A percentile compares a stretch with the other conserved stretches of the same genome.
Conservation (phyloP, 1,140 invertebrate genomes). For the Melitaea cinxia region DNA sequence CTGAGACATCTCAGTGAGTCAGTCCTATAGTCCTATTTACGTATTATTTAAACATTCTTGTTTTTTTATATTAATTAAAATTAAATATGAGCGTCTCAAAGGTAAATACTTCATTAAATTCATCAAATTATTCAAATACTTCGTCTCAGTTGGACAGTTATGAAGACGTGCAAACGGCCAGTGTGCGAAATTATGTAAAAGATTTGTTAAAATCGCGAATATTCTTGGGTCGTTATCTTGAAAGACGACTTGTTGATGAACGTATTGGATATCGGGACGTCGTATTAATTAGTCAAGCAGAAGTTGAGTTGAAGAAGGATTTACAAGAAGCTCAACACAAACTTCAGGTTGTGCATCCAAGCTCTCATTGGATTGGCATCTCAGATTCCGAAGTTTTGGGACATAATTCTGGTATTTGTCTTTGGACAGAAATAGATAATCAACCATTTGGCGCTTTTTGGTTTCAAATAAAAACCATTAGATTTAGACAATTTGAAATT, state of each 20-base stretch:
- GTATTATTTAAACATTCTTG: not conserved
- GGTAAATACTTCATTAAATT: constrained; percentile 34
- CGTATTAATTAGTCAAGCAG: constrained; percentile 75
- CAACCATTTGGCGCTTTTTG: constrained; percentile 85
- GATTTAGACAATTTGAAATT: constrained; percentile 81
- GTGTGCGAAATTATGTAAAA: constrained; percentile 71
- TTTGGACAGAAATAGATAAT: constrained; percentile 83
- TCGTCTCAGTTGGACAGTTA: constrained; percentile 47
- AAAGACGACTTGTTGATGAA: constrained; percentile 80
- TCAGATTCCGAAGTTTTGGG: constrained; percentile 55
- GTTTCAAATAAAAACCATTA: constrained; percentile 84
- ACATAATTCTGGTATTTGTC: constrained; percentile 67
- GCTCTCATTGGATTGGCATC: constrained; percentile 62
- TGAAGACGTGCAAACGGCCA: constrained; percentile 40
- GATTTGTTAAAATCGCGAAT: constrained; percentile 79
- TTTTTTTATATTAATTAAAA: not conserved
- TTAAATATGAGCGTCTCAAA: constrained; percentile 3
- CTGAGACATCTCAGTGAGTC: too few species aligned
- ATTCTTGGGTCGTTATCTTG: constrained; percentile 83
- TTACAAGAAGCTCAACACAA: constrained; percentile 57
- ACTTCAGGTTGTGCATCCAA: constrained; percentile 45
- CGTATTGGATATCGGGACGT: constrained; percentile 77
- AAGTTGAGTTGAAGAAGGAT: constrained; percentile 72
- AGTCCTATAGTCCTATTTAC: too few species aligned
- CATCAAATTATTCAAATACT: constrained; percentile 44